Percentiles rank a stretch among this genome's conserved stretches.
Evolutionary conservation across 2,888 invertebrate genomes (phyloP).

Genomic region (Drosophila histrio): DNA sequence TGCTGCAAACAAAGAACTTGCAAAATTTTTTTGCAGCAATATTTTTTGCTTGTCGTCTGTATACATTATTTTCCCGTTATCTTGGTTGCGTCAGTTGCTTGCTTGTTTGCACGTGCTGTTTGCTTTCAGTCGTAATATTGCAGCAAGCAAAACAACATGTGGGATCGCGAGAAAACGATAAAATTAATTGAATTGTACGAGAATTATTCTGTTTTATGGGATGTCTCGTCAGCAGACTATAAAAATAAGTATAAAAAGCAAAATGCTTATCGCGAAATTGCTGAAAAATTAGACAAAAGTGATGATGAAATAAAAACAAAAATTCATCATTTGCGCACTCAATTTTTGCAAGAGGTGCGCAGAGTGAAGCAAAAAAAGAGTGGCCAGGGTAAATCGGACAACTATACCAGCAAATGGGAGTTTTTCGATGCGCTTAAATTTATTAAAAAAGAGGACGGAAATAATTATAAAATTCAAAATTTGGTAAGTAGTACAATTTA

Average conservation of each 20-base stretch:
- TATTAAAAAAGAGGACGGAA: neutral
- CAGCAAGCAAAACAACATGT: neutral
- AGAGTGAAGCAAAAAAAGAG: neutral
- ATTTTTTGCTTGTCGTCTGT: neutral
- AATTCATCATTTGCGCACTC: constrained; percentile 9
- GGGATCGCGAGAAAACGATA: neutral
- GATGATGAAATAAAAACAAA: constrained; percentile 10
- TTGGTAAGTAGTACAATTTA: too few species aligned
- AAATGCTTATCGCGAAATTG: constrained; percentile 9
- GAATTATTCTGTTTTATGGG: constrained; percentile 3
- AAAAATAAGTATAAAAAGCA: constrained; percentile 8
- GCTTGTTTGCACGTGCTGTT: neutral
- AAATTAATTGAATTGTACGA: neutral
- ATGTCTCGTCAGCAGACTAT: constrained; percentile 1
- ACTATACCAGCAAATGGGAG: constrained; percentile 6
- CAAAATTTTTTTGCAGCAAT: neutral
- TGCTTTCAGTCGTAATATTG: neutral
- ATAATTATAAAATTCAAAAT: too few species aligned
- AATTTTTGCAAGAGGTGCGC: constrained; percentile 1
- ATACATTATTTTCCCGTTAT: neutral
- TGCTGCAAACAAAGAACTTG: neutral
- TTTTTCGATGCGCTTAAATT: constrained; percentile 4
- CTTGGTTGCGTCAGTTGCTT: constrained; percentile 1
- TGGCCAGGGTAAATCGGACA: neutral
- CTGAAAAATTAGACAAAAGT: constrained; percentile 4